phyloP scores from a whole-genome alignment of 1,140 invertebrate genomes.

The Eulimnadia texana region DNA sequence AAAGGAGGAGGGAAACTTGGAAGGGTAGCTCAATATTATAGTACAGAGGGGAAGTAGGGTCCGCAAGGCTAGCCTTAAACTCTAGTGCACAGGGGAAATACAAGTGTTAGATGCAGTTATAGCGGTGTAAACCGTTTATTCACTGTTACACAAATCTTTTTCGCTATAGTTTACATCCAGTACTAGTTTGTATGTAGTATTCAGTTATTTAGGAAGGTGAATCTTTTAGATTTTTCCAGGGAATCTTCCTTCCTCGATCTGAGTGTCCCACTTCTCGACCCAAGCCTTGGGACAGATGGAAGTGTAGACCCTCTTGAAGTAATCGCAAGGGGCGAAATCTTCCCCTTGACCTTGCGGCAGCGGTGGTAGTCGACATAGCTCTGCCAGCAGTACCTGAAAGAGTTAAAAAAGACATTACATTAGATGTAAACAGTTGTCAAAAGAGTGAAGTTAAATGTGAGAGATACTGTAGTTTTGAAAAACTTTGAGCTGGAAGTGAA shows the following conservation, averaged over 20 bases:
- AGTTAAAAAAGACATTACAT: too few relatives aligned
- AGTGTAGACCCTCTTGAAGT: slow-evolving; percentile 77
- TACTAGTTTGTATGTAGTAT: not conserved
- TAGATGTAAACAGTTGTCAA: too few relatives aligned
- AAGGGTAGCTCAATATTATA: too few relatives aligned
- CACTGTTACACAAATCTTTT: too few relatives aligned
- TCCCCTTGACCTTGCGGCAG: slow-evolving; percentile 82
- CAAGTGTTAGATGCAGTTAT: too few relatives aligned
- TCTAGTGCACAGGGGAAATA: too few relatives aligned
- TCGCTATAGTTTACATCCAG: not conserved
- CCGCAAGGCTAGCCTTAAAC: too few relatives aligned
- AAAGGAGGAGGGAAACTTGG: too few relatives aligned
- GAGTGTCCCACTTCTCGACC: slow-evolving; percentile 84
- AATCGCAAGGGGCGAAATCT: slow-evolving; percentile 78
- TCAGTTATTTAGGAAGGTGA: not conserved
- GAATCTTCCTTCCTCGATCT: slow-evolving; percentile 67
- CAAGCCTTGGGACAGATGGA: slow-evolving; percentile 77
- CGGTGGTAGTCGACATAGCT: slow-evolving; percentile 86
- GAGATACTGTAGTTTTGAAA: too few relatives aligned
- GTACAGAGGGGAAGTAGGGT: too few relatives aligned
- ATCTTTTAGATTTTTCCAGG: slow-evolving; percentile 41
- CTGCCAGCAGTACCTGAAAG: slow-evolving; percentile 66
- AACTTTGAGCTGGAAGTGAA: not conserved
- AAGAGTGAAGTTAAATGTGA: too few relatives aligned
- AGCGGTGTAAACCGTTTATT: too few relatives aligned